Evolutionary conservation across 2,113 vertebrate genomes (phyloP).

Genomic region (Eclectus roratus): DNA sequence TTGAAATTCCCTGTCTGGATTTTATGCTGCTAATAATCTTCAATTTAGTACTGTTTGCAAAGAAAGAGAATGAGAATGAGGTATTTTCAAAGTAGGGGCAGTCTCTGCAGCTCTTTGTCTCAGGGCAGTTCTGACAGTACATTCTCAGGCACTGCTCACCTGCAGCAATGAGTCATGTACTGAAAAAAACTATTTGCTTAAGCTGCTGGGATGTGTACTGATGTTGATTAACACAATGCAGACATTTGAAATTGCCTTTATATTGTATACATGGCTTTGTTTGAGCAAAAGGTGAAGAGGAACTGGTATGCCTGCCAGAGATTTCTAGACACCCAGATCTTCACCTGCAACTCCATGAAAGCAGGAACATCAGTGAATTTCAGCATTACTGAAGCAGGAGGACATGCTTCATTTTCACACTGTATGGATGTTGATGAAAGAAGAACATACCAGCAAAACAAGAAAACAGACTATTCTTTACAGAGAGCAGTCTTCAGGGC

Average conservation of each 20-base stretch:
- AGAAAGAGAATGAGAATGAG: neutral
- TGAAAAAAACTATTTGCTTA: neutral
- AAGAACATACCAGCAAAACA: neutral
- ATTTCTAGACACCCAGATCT: neutral
- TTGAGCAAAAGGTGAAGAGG: neutral
- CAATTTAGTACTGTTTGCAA: slow-evolving; percentile 32
- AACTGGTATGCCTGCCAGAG: neutral
- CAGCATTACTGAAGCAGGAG: neutral
- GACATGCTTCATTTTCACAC: neutral
- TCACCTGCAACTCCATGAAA: neutral
- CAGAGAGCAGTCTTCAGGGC: neutral
- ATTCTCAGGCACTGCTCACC: neutral
- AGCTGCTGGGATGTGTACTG: neutral
- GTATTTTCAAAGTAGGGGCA: neutral
- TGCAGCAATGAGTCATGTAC: neutral
- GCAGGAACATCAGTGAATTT: neutral
- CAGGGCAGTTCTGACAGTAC: neutral
- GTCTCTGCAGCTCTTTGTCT: neutral
- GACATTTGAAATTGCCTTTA: neutral
- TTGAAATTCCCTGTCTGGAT: slow-evolving; percentile 62
- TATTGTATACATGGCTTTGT: neutral
- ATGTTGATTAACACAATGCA: neutral
- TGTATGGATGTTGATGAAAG: neutral
- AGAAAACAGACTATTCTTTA: neutral
- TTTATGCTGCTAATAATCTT: slow-evolving; percentile 67